A percentile compares a stretch with the other conserved stretches of the same genome.
Evolutionary conservation across 2,888 invertebrate species (phyloP).

Genomic region (Metellina segmentata): DNA sequence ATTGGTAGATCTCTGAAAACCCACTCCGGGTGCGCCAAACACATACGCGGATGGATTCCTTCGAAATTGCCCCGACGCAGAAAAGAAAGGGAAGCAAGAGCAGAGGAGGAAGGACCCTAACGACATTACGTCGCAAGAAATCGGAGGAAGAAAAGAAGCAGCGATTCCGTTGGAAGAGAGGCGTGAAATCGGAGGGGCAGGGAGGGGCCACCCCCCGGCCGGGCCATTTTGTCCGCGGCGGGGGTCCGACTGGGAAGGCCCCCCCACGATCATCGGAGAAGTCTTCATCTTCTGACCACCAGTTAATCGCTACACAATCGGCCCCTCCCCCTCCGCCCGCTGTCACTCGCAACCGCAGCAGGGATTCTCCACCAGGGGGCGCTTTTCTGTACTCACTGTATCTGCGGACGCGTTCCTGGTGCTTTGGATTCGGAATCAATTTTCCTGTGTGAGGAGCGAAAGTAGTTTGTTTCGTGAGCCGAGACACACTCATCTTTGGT

Average conservation of each 20-base stretch:
- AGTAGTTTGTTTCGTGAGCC: too few species aligned
- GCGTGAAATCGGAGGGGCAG: constrained; percentile 56
- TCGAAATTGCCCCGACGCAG: background rate
- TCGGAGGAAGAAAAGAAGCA: constrained; percentile 37
- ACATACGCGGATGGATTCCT: too few species aligned
- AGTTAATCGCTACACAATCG: constrained; percentile 70
- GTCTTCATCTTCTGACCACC: constrained; percentile 75
- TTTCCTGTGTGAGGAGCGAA: too few species aligned
- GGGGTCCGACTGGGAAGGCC: constrained; percentile 17
- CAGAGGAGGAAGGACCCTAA: background rate
- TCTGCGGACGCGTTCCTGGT: too few species aligned
- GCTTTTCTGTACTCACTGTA: background rate
- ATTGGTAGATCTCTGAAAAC: too few species aligned
- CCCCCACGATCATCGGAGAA: constrained; percentile 54
- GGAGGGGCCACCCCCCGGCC: constrained; percentile 34
- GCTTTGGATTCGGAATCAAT: too few species aligned
- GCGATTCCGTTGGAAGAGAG: constrained; percentile 50
- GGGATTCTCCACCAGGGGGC: constrained; percentile 47
- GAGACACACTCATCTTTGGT: too few species aligned
- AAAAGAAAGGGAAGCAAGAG: constrained; percentile 11
- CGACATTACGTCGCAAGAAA: background rate
- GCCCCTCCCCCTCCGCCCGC: constrained; percentile 29
- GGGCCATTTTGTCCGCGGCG: constrained; percentile 40
- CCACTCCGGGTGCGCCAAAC: too few species aligned
- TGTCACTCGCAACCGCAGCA: constrained; percentile 58